A percentile compares a stretch with the other conserved stretches of the same genome.
phyloP scores from a whole-genome alignment of 2,888 invertebrate genomes.

The Tetrapedia diversipes region DNA sequence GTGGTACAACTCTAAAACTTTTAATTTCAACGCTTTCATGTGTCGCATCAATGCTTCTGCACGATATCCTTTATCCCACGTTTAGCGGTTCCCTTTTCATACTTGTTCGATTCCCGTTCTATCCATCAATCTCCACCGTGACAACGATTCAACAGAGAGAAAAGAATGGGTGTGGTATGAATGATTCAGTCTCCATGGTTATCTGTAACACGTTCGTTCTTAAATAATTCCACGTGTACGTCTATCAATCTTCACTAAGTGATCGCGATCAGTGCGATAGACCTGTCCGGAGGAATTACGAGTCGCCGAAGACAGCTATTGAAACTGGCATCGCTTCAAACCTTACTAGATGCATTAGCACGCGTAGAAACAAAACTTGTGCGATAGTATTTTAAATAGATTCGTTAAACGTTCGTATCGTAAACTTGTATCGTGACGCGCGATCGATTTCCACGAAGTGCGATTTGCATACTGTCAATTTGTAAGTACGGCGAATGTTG shows the following conservation, averaged over 20 bases:
- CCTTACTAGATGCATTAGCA: no score
- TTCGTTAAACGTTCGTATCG: no score
- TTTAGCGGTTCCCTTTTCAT: not conserved
- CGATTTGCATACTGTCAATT: no score
- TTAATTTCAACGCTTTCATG: not conserved
- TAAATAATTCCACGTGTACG: constrained; percentile 31
- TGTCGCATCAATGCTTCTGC: constrained; percentile 5
- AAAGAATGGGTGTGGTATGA: not conserved
- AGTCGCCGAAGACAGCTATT: no score
- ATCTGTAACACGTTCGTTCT: not conserved
- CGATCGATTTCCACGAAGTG: no score
- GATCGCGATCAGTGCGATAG: no score
- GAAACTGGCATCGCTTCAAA: no score
- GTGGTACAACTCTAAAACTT: not conserved
- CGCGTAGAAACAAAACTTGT: no score
- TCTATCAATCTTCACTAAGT: constrained; percentile 27
- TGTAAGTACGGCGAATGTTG: no score
- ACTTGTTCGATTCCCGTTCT: not conserved
- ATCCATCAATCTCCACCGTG: constrained; percentile 9
- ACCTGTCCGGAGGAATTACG: no score
- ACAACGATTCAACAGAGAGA: not conserved
- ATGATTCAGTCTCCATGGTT: not conserved
- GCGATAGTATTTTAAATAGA: no score
- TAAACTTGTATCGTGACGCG: no score
- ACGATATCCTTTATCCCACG: not conserved